phyloP scores from a whole-genome alignment of 2,888 invertebrate species.

The Amphipoea oculea region DNA sequence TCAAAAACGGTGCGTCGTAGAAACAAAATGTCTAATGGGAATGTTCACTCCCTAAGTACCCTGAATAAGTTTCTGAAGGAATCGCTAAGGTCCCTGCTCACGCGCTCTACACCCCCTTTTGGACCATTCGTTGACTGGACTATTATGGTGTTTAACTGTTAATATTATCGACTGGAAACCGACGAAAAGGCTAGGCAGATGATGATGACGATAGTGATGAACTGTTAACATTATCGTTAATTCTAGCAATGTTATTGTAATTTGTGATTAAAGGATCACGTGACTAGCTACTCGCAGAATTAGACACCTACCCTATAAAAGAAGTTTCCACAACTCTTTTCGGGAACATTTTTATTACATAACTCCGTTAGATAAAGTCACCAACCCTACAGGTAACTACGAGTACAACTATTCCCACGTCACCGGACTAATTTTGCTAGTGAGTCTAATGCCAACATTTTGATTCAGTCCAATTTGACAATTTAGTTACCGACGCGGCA shows the following conservation, averaged over 20 bases:
- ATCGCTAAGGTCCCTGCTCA: background rate
- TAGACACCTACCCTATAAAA: background rate
- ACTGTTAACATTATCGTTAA: background rate
- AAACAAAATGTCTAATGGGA: too few species aligned
- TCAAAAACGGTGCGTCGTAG: too few species aligned
- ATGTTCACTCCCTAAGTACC: background rate
- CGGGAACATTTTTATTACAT: constrained; percentile 36
- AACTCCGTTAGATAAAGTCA: constrained; percentile 19
- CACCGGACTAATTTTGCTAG: constrained; percentile 80
- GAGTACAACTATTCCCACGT: constrained; percentile 70
- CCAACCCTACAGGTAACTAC: constrained; percentile 70
- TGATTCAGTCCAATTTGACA: constrained; percentile 84
- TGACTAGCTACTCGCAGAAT: too few species aligned
- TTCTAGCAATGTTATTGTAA: background rate
- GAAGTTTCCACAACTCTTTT: constrained; percentile 35
- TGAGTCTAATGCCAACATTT: constrained; percentile 81
- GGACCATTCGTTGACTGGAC: background rate
- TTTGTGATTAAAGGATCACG: background rate
- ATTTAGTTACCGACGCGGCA: constrained; percentile 83
- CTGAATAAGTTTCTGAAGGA: background rate
- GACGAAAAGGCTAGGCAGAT: too few species aligned
- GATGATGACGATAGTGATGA: background rate
- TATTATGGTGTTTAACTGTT: background rate
- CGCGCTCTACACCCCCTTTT: background rate
- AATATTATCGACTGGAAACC: background rate